A percentile compares a stretch with the other conserved stretches of the same genome.
These are phyloP conservation scores for Megalops atlanticus DNA, from an alignment of 2,113 vertebrate genomes.

Conservation along the genomic window DNA sequence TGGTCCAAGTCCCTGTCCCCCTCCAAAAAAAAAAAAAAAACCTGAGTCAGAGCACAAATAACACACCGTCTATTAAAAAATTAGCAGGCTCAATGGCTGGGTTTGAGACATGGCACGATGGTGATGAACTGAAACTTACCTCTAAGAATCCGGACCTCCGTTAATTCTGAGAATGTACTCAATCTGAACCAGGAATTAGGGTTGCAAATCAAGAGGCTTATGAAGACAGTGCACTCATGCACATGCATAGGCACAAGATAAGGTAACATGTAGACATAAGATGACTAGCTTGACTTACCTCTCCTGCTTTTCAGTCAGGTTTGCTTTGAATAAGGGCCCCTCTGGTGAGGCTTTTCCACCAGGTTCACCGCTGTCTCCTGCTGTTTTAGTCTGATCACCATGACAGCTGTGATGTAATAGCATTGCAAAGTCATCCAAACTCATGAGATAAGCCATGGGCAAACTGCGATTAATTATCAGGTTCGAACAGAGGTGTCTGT, in stretches of 20 bases:
- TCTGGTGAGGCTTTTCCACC: neutral
- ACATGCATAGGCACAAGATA: neutral
- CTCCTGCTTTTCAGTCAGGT: neutral
- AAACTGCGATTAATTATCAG: neutral
- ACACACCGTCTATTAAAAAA: neutral
- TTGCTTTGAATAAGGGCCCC: neutral
- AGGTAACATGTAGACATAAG: no score
- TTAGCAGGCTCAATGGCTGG: conserved; percentile 3
- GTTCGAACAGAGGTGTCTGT: neutral
- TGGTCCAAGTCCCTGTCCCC: conserved; percentile 19
- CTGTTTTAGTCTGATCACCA: no score
- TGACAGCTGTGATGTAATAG: neutral
- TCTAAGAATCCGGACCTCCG: neutral
- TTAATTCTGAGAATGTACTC: neutral
- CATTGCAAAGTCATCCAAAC: neutral
- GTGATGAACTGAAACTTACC: neutral
- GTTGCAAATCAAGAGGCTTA: neutral
- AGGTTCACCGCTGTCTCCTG: neutral
- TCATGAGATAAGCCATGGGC: no score
- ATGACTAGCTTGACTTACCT: no score
- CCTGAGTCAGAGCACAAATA: neutral
- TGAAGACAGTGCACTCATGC: neutral
- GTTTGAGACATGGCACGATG: no score
- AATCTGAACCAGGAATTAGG: neutral
- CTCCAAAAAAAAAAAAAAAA: neutral